phyloP scores from a whole-genome alignment of 2,113 vertebrate species.

The Cololabis saira region DNA sequence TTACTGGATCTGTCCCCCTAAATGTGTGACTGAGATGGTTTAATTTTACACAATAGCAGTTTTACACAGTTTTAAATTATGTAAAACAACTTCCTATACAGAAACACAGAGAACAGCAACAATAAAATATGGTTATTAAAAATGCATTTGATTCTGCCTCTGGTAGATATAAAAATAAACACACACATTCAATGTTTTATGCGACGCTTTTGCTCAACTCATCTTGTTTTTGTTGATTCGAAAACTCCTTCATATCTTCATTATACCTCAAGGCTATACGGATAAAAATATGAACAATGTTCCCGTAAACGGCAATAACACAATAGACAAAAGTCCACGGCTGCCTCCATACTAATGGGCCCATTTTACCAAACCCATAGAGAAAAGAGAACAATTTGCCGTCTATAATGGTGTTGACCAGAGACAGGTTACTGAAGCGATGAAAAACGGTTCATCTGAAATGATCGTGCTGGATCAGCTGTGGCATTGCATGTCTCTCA shows the following conservation, averaged over 20 bases:
- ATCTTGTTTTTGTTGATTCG: background rate
- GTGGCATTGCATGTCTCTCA: slow-evolving; percentile 66
- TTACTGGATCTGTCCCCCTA: no score
- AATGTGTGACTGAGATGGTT: no score
- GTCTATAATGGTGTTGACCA: slow-evolving; percentile 67
- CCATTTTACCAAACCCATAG: slow-evolving; percentile 57
- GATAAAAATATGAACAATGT: background rate
- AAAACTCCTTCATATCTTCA: background rate
- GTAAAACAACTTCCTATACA: no score
- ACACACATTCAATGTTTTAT: no score
- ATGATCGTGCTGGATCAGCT: slow-evolving; percentile 78
- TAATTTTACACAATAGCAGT: no score
- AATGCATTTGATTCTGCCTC: no score
- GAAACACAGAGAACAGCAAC: no score
- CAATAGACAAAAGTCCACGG: background rate
- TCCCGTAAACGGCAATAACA: slow-evolving; percentile 11
- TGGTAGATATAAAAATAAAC: no score
- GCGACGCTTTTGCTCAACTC: no score
- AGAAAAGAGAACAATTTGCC: slow-evolving; percentile 66
- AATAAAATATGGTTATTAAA: no score
- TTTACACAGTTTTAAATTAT: no score
- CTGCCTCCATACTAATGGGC: slow-evolving; percentile 41
- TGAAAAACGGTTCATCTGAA: slow-evolving; percentile 70
- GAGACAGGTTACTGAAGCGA: slow-evolving; percentile 70
- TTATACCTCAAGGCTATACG: background rate